Base-by-base conservation (phyloP, 2,113 vertebrate species). In the Paratilapia polleni region DNA sequence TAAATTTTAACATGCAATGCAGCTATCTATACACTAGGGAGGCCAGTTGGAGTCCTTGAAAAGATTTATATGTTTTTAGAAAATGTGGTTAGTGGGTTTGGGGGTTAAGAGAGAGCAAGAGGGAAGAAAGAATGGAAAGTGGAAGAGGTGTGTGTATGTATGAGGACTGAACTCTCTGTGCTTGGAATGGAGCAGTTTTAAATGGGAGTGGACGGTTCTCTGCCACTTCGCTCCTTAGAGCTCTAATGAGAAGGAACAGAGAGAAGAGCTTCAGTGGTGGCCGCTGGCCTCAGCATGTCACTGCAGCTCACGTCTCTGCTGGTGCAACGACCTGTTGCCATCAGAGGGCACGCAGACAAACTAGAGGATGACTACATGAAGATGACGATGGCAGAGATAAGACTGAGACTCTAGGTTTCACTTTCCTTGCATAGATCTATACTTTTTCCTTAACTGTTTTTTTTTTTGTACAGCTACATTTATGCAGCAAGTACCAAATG, bases 201-300 rank as follows among this genome's bases (percentile, higher is more conserved):
- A 90, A 91, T 81, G 59, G 70, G 74, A 77, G 22, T 4, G 31
- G 88, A 89, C 80, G 31, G 68, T 79, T 81, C 77, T 66, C 85
- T 86, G 89, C 77, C 82, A 88, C 82, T 66, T 86, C 84, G 82
- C 77, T 75, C 36, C 79, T 79, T 56, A 26, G 47, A 24, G 68
- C 70, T 80, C 78, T 89, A 90, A 94, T 90, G 87, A 93, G 87
- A 90, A 61, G 56, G 77, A 93, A 86, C 91, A 91, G 87, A 80
- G 63, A 81, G 81, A 88, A 73, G 81, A 87, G 88, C 64, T 77
- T 74, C 82, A 38, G 80, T 24, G 76, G 87, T 77, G 82, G 84
- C 89, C 84, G 14, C 84, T 77, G 91, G 87, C 84, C 87, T 74
- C 2, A n/a, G 56, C 9, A 11, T 83, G 91, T 93, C 93, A 91